Evolutionary conservation across 2,888 invertebrate species (phyloP).

Genomic region (Eristalis tenax): DNA sequence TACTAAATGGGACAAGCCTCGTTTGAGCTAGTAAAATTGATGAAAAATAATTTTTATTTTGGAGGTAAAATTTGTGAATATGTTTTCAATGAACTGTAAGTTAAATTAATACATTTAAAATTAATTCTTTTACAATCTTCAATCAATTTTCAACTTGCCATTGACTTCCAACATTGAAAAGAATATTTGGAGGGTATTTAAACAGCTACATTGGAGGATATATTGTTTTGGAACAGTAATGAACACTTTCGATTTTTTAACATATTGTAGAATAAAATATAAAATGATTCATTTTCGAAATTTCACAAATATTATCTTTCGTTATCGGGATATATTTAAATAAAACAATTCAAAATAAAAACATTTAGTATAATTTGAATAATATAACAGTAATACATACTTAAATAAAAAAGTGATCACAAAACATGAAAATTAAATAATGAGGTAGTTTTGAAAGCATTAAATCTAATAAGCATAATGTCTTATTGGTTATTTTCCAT

Average conservation of each 20-base stretch:
- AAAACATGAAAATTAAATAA: not conserved
- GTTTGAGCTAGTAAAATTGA: not conserved
- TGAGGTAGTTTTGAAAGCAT: not conserved
- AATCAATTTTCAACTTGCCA: too few relatives aligned
- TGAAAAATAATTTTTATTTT: not conserved
- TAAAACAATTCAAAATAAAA: not conserved
- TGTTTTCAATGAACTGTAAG: not conserved
- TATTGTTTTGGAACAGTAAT: not conserved
- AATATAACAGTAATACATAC: not conserved
- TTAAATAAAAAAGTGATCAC: not conserved
- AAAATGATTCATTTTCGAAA: too few relatives aligned
- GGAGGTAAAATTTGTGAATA: not conserved
- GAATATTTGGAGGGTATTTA: too few relatives aligned
- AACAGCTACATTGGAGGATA: too few relatives aligned
- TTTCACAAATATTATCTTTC: too few relatives aligned
- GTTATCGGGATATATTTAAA: not conserved
- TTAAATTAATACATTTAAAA: not conserved
- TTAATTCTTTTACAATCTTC: not conserved
- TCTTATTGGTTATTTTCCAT: not conserved
- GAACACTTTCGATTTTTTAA: not conserved
- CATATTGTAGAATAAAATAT: not conserved
- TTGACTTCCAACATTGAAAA: too few relatives aligned
- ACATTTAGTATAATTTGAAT: not conserved
- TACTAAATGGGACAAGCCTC: not conserved
- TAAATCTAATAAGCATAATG: not conserved